A percentile compares a stretch with the other conserved stretches of the same genome.
These are phyloP conservation scores for Pocillopora damicornis DNA, from an alignment of 64 coral and sea anemone genomes.

Conservation along the genomic window DNA sequence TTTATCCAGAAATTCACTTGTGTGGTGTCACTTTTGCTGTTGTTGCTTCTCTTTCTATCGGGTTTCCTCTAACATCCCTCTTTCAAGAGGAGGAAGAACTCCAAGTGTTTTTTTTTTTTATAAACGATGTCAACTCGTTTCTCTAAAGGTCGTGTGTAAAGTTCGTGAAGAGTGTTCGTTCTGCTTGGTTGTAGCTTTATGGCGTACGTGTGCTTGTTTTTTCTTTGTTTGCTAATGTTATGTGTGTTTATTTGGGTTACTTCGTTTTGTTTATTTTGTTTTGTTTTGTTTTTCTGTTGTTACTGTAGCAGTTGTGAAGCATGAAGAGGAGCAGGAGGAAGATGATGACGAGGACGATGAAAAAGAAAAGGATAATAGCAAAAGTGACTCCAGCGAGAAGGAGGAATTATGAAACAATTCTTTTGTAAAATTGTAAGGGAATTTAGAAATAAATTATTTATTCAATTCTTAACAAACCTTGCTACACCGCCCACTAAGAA, in stretches of 20 bases:
- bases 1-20: background rate
- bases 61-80: background rate
- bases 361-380: conserved; percentile 7
- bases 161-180: background rate
- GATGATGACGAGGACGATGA: conserved; percentile 22
- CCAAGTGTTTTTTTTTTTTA: too few relatives aligned
- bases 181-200: background rate
- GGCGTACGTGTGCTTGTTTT: background rate
- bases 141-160: background rate
- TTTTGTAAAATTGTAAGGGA: conserved; percentile 19
- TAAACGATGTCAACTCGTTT: too few relatives aligned
- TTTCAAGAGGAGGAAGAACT: too few relatives aligned
- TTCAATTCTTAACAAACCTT: background rate
- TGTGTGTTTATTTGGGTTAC: too few relatives aligned
- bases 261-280: conserved; percentile 13
- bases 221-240: background rate
- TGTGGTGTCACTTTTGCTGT: conserved; percentile 42
- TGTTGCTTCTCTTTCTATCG: background rate
- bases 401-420: conserved; percentile 35
- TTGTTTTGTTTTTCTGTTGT: conserved; percentile 27
- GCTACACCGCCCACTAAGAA: too few relatives aligned
- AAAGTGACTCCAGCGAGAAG: conserved; percentile 34
- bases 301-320: conserved; percentile 36
- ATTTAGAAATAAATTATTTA: conserved; percentile 38
- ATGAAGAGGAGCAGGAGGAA: conserved; percentile 23